These are phyloP conservation scores for Temnothorax ravouxi DNA, from an alignment of 2,888 invertebrate species.

Conservation along the genomic window DNA sequence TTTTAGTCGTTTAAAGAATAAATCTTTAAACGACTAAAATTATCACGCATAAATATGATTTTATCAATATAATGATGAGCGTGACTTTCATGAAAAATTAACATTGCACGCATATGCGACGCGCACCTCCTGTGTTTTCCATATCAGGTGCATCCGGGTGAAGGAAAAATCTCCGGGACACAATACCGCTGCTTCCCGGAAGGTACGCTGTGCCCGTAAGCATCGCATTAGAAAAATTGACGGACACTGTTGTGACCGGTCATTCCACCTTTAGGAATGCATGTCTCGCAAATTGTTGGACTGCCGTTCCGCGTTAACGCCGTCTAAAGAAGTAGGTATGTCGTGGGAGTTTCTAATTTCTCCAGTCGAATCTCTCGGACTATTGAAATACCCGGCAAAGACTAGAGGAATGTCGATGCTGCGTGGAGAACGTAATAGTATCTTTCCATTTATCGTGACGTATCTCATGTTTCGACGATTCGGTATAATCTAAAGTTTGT, in stretches of 20 bases:
- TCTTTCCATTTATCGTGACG: background rate
- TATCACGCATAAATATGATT: background rate
- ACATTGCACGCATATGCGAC: slow-evolving; percentile 54
- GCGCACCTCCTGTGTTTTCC: slow-evolving; percentile 68
- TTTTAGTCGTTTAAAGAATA: no score
- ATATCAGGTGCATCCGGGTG: slow-evolving; percentile 66
- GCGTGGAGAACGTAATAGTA: background rate
- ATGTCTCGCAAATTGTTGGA: slow-evolving; percentile 78
- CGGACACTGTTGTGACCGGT: slow-evolving; percentile 77
- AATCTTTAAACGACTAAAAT: background rate
- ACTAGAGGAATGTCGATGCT: background rate
- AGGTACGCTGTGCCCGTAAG: slow-evolving; percentile 74
- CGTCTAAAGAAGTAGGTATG: slow-evolving; percentile 20
- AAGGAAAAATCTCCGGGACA: slow-evolving; percentile 74
- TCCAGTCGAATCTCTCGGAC: background rate
- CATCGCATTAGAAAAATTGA: slow-evolving; percentile 77
- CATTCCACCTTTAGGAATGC: slow-evolving; percentile 78
- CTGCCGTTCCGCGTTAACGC: slow-evolving; percentile 60
- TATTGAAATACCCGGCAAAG: background rate
- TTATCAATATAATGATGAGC: background rate
- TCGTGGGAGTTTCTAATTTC: slow-evolving; percentile 54
- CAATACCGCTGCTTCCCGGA: slow-evolving; percentile 79
- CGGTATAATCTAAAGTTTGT: background rate
- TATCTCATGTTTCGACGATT: slow-evolving; percentile 2
- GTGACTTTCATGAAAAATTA: slow-evolving; percentile 68